A percentile compares a stretch with the other conserved stretches of the same genome.
Conservation (phyloP, 2,888 invertebrate species). For the Seira musarum region DNA sequence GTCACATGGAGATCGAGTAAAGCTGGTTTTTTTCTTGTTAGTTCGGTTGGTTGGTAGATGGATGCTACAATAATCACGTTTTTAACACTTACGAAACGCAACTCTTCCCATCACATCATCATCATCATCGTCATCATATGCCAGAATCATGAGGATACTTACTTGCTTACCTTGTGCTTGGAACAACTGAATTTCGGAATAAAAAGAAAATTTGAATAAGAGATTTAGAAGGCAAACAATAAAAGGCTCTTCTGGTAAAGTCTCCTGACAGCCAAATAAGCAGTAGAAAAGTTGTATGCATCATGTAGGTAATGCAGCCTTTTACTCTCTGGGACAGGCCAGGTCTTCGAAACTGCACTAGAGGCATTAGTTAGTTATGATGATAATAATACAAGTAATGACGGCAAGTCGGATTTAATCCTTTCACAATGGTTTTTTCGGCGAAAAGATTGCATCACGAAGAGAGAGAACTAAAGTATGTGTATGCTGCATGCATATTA, state of each 20-base stretch:
- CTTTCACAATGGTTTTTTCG: slow-evolving; percentile 56
- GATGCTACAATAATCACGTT: slow-evolving; percentile 27
- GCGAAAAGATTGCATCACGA: slow-evolving; percentile 41
- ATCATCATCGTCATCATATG: no score
- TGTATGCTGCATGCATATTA: neutral
- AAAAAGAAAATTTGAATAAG: slow-evolving; percentile 31
- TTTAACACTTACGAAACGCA: neutral
- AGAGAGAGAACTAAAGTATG: neutral
- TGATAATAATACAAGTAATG: slow-evolving; percentile 46
- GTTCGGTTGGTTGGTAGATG: slow-evolving; percentile 8
- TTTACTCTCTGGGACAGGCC: no score
- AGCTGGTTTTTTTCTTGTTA: neutral
- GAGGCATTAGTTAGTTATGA: slow-evolving; percentile 18
- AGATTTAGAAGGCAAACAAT: slow-evolving; percentile 35
- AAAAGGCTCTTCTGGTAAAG: no score
- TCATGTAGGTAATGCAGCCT: no score
- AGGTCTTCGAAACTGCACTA: no score
- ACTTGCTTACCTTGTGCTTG: no score
- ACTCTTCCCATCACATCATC: no score
- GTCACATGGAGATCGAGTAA: no score
- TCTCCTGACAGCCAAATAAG: no score
- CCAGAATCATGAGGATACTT: no score
- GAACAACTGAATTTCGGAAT: no score
- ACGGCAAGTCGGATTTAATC: slow-evolving; percentile 53
- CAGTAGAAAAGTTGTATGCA: no score